phyloP scores from a whole-genome alignment of 2,797 vertebrate species.

The Oryzias sinensis region DNA sequence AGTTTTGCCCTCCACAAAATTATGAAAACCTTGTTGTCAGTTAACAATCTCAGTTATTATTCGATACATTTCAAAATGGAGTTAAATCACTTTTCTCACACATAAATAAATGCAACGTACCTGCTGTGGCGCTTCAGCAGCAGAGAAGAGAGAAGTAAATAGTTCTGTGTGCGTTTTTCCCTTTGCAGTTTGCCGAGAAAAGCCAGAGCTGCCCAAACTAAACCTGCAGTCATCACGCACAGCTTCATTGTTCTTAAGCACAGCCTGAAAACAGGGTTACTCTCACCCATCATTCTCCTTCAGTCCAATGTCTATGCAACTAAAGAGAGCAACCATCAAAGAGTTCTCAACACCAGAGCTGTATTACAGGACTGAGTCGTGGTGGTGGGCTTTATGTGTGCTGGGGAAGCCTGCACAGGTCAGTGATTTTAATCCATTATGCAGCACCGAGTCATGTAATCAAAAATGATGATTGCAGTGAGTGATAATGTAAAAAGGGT shows the following conservation, averaged over 20 bases:
- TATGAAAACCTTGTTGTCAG: not conserved
- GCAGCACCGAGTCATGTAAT: not conserved
- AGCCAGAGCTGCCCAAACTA: not conserved
- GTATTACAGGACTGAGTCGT: not conserved
- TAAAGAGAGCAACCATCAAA: too few species aligned
- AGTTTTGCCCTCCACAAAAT: not conserved
- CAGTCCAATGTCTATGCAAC: too few species aligned
- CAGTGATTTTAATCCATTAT: constrained; percentile 24
- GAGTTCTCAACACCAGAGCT: not conserved
- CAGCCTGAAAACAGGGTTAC: not conserved
- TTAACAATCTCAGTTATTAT: too few species aligned
- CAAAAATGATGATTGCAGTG: too few species aligned
- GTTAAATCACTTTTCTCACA: not conserved
- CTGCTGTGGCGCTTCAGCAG: constrained; percentile 7
- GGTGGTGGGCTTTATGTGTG: not conserved
- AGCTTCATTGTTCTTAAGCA: not conserved
- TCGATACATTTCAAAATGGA: too few species aligned
- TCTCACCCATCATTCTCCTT: not conserved
- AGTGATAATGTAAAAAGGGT: too few species aligned
- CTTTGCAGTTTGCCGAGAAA: constrained; percentile 6
- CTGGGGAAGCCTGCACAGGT: constrained; percentile 1
- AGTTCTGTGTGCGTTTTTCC: not conserved
- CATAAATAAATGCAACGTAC: constrained; percentile 3
- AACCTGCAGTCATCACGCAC: not conserved
- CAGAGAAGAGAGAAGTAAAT: not conserved